Evolutionary conservation across 1,140 invertebrate species (phyloP).

Genomic region (Ostrea denselamellosa): DNA sequence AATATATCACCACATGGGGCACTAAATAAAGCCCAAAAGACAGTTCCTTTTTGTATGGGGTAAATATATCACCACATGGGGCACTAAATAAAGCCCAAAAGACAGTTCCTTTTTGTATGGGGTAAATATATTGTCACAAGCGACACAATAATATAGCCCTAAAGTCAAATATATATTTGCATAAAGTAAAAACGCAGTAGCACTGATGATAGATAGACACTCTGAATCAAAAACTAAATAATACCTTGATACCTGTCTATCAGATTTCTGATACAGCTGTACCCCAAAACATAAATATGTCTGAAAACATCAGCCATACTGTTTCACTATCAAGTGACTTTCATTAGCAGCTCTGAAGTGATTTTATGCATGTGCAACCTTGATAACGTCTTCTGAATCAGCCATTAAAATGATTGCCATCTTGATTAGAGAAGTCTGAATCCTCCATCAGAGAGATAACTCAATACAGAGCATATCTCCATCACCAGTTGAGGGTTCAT

Average conservation of each 20-base stretch:
- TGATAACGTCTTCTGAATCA: conserved; percentile 22
- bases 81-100: too few relatives aligned
- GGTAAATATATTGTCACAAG: too few relatives aligned
- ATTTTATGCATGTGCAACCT: conserved; percentile 13
- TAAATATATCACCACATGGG: too few relatives aligned
- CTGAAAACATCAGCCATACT: not conserved
- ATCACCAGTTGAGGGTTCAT: not conserved
- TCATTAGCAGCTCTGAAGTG: conserved; percentile 2
- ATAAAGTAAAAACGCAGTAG: too few relatives aligned
- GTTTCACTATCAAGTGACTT: not conserved
- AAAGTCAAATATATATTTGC: too few relatives aligned
- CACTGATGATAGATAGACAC: too few relatives aligned
- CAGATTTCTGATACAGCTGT: not conserved
- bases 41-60: too few relatives aligned
- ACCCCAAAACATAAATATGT: not conserved
- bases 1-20: too few relatives aligned
- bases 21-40: too few relatives aligned
- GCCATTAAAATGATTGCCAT: conserved; percentile 22
- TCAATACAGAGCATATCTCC: not conserved
- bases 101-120: too few relatives aligned
- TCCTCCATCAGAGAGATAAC: not conserved
- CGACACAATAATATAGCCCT: too few relatives aligned
- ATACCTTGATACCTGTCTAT: not conserved
- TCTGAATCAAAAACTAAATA: too few relatives aligned
- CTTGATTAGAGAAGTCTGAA: conserved; percentile 11